These are phyloP conservation scores for Muscina levida DNA, from an alignment of 2,888 invertebrate species.

Conservation along the genomic window DNA sequence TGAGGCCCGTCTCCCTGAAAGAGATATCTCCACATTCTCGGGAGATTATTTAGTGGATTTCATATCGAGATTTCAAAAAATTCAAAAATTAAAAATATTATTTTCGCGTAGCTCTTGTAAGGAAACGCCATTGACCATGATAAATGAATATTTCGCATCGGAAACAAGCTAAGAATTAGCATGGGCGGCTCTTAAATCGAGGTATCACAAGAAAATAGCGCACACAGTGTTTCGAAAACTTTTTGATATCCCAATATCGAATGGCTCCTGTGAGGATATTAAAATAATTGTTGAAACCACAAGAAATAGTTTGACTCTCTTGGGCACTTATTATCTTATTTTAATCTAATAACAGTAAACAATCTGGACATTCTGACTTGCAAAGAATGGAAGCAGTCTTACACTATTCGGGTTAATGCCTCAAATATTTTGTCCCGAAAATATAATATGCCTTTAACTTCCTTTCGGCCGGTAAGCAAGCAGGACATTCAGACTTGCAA, in stretches of 20 bases:
- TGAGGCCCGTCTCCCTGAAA: slow-evolving; percentile 32
- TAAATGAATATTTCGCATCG: slow-evolving; percentile 45
- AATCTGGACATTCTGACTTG: slow-evolving; percentile 20
- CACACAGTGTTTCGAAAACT: slow-evolving; percentile 25
- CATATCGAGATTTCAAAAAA: slow-evolving; percentile 33
- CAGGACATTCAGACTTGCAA: too few species aligned
- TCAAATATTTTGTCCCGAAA: too few species aligned
- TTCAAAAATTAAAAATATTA: slow-evolving; percentile 42
- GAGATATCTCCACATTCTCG: slow-evolving; percentile 14
- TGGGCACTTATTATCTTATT: neutral
- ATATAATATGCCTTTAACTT: too few species aligned
- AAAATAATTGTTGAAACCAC: slow-evolving; percentile 36
- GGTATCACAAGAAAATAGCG: slow-evolving; percentile 47
- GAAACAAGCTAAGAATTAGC: slow-evolving; percentile 32
- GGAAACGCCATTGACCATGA: slow-evolving; percentile 25
- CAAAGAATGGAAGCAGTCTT: too few species aligned
- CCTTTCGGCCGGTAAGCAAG: too few species aligned
- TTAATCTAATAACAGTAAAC: slow-evolving; percentile 30
- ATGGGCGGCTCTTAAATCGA: slow-evolving; percentile 18
- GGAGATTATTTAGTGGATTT: slow-evolving; percentile 42
- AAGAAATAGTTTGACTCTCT: slow-evolving; percentile 22
- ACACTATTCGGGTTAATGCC: too few species aligned
- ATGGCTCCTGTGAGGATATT: slow-evolving; percentile 38
- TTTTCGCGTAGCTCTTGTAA: slow-evolving; percentile 32
- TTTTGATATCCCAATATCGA: slow-evolving; percentile 14